Base-by-base conservation (phyloP, 1,140 invertebrate genomes). In the Phymorhynchus buccinoides region DNA sequence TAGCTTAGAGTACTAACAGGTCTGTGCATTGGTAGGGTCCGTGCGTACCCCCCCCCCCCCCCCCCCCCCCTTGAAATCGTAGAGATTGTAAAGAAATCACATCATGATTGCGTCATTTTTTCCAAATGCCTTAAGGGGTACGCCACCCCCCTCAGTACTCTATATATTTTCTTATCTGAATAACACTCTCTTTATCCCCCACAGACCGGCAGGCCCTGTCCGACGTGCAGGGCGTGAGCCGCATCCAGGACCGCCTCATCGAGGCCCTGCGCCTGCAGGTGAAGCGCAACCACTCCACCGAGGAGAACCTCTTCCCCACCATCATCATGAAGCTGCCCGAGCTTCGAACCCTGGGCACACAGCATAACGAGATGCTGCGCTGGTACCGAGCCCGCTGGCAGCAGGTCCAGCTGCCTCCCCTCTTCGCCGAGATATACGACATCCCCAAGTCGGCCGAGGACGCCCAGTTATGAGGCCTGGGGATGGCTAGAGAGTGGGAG, bases 341-440 rank as follows among this genome's bases (percentile, higher is more conserved):
- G 92, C 94, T 98, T 79, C 94, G 96, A 75, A 95, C 95, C 44
- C 94, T 99, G n/a, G 97, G 97, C 1, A 95, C 95, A 30, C 96
- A 96, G 88, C 97, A 99, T 93, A 95, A 96, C 86, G 96, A 96
- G 89, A 96, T 98, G 88, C 94, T 99, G 87, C 95, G 97, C 90
- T 99, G 97, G 97, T 98, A 97, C 92, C 95, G 97, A 86, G 94
- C 95, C 85, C 96, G 98, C 93, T 98, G 97, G 97, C 95, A 95
- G 84, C 96, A 96, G 89, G 94, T 98, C 52, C 95, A 96, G 80
- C 95, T 98, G 89, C 98, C 98, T 48, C 97, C 97, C 1, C 95
- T 99, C 56, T 99, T 98, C 93, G 97, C 98, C 39, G 98, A 99
- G 94, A 98, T 99, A 89, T 99, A 98, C 93, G 98, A 99, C 95